A percentile compares a stretch with the other conserved stretches of the same genome.
These are phyloP conservation scores for Palaemon carinicauda DNA, from an alignment of 1,140 invertebrate genomes.

Conservation along the genomic window DNA sequence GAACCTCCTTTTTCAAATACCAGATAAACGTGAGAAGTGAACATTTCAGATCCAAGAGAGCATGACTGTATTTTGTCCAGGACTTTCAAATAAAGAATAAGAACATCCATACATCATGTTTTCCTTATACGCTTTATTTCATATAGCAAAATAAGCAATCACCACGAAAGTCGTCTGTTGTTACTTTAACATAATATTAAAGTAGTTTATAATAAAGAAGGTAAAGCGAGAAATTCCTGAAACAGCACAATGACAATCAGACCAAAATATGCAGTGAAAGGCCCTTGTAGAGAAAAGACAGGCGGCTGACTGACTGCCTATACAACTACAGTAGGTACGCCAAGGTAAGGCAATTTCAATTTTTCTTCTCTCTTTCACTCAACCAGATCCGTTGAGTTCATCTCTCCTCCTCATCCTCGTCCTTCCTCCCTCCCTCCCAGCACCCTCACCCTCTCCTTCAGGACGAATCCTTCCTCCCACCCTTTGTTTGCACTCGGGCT, in stretches of 20 bases:
- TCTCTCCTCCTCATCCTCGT: neutral
- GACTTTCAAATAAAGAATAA: no score
- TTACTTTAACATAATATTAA: neutral
- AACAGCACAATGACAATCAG: neutral
- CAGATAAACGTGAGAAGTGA: no score
- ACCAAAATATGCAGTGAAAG: neutral
- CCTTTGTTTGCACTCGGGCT: no score
- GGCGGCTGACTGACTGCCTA: no score
- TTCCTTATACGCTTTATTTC: no score
- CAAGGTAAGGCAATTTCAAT: no score
- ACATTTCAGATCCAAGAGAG: no score
- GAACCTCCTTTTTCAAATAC: no score
- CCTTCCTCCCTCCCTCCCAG: neutral
- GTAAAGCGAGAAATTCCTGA: slow-evolving; percentile 8
- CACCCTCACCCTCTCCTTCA: neutral
- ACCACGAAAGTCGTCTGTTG: neutral
- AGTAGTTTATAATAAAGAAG: neutral
- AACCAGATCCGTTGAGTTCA: neutral
- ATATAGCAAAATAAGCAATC: neutral
- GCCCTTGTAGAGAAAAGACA: neutral
- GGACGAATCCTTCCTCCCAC: neutral
- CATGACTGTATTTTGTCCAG: no score
- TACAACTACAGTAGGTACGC: no score
- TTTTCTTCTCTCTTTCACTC: neutral
- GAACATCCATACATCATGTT: no score